Percentiles rank a stretch among this genome's conserved stretches.
Evolutionary conservation across 1,140 invertebrate genomes (phyloP).

Genomic region (Sycophaga agraensis): DNA sequence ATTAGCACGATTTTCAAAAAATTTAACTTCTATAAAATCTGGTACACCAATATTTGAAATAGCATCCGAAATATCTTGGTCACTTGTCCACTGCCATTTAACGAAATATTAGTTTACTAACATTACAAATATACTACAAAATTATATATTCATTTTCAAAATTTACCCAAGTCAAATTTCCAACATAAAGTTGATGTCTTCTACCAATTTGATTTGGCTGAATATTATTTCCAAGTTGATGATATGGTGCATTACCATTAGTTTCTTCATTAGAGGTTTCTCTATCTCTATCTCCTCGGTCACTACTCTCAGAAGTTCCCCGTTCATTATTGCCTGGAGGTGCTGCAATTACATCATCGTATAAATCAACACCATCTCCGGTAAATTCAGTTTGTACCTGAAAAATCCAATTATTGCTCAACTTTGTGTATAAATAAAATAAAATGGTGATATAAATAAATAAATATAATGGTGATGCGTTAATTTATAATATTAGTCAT

Average conservation of each 20-base stretch:
- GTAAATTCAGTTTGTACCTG: slow-evolving; percentile 75
- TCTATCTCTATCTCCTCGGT: slow-evolving; percentile 44
- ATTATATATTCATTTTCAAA: neutral
- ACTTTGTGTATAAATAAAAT: no score
- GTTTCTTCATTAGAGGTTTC: slow-evolving; percentile 63
- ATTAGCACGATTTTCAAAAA: slow-evolving; percentile 99
- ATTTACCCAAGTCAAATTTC: slow-evolving; percentile 86
- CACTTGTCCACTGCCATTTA: slow-evolving; percentile 89
- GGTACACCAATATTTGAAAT: slow-evolving; percentile 83
- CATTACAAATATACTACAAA: neutral
- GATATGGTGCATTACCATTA: slow-evolving; percentile 70
- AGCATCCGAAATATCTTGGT: slow-evolving; percentile 91
- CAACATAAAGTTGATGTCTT: slow-evolving; percentile 89
- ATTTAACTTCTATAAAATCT: slow-evolving; percentile 97
- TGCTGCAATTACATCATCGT: slow-evolving; percentile 92
- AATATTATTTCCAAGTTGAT: slow-evolving; percentile 68
- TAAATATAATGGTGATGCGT: no score
- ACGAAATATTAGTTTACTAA: slow-evolving; percentile 37
- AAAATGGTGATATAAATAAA: no score
- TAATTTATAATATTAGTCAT: no score
- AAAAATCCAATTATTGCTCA: slow-evolving; percentile 40
- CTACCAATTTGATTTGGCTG: slow-evolving; percentile 71
- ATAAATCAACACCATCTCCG: slow-evolving; percentile 88
- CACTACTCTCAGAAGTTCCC: slow-evolving; percentile 46
- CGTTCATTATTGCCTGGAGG: slow-evolving; percentile 59